Percentiles rank a stretch among this genome's conserved stretches.
These are phyloP conservation scores for Tachystola acroxantha DNA, from an alignment of 2,888 invertebrate genomes.

Conservation along the genomic window DNA sequence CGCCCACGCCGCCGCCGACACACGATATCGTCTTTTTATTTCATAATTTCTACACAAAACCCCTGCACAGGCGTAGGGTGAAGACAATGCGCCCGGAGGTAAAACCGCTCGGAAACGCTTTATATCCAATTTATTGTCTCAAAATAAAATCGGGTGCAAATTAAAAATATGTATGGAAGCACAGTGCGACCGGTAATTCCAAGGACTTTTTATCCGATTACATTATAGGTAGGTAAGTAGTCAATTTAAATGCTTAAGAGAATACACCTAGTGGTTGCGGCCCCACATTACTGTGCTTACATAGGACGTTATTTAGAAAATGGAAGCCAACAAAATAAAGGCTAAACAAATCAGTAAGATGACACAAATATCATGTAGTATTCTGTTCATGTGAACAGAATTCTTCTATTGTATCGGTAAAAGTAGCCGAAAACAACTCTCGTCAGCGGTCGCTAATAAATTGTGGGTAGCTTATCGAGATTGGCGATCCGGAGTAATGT, in stretches of 20 bases:
- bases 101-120: slow-evolving; percentile 72
- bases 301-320: too few species aligned
- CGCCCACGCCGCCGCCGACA: slow-evolving; percentile 51
- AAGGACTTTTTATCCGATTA: slow-evolving; percentile 34
- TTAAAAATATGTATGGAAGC: slow-evolving; percentile 64
- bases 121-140: slow-evolving; percentile 74
- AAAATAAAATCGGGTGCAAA: slow-evolving; percentile 77
- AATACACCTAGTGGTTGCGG: too few species aligned
- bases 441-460: slow-evolving; percentile 58
- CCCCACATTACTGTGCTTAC: too few species aligned
- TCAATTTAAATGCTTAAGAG: too few species aligned
- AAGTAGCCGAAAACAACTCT: slow-evolving; percentile 46
- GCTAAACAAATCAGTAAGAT: too few species aligned
- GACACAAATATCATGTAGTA: too few species aligned
- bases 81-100: slow-evolving; percentile 78
- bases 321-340: too few species aligned
- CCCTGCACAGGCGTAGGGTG: slow-evolving; percentile 70
- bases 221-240: too few species aligned
- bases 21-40: slow-evolving; percentile 75
- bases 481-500: slow-evolving; percentile 63
- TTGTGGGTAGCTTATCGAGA: slow-evolving; percentile 65
- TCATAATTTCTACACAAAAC: slow-evolving; percentile 71
- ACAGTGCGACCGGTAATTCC: slow-evolving; percentile 31
- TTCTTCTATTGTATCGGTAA: slow-evolving; percentile 1
- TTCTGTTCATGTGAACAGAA: too few species aligned